These are phyloP conservation scores for Oscheius sp. DNA, from an alignment of 2,888 invertebrate genomes.

Conservation along the genomic window DNA sequence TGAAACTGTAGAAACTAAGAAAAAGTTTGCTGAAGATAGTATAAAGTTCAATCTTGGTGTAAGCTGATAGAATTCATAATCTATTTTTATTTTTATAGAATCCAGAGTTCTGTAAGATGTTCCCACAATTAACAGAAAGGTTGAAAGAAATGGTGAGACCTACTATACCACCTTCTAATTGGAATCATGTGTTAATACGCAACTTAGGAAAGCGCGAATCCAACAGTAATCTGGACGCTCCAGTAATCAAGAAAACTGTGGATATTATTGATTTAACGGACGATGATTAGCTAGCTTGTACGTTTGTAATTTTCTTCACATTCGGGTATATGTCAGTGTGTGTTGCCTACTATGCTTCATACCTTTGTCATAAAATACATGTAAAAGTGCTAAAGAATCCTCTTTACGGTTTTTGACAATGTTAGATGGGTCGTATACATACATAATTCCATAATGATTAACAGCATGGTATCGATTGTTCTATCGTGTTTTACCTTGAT, in stretches of 20 bases:
- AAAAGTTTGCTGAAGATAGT: slow-evolving; percentile 76
- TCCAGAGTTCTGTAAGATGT: slow-evolving; percentile 34
- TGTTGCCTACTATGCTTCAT: background rate
- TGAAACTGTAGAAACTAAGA: slow-evolving; percentile 71
- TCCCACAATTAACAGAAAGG: slow-evolving; percentile 35
- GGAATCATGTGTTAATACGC: background rate
- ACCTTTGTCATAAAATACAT: too few species aligned
- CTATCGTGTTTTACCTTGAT: too few species aligned
- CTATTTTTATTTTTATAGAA: slow-evolving; percentile 27
- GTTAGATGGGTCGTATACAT: too few species aligned
- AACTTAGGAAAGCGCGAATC: background rate
- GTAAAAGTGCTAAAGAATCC: too few species aligned
- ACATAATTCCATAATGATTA: too few species aligned
- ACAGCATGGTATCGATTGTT: too few species aligned
- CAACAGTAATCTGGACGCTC: background rate
- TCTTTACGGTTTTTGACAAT: too few species aligned
- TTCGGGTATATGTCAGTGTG: background rate
- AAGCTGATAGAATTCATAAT: slow-evolving; percentile 3
- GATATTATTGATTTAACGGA: slow-evolving; percentile 16
- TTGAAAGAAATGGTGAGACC: slow-evolving; percentile 20
- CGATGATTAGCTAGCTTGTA: background rate
- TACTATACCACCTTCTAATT: background rate
- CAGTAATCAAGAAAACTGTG: background rate
- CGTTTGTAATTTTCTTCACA: background rate
- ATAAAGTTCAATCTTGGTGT: slow-evolving; percentile 82